phyloP scores from a whole-genome alignment of 2,113 vertebrate genomes.

The Dendropsophus ebraccatus region DNA sequence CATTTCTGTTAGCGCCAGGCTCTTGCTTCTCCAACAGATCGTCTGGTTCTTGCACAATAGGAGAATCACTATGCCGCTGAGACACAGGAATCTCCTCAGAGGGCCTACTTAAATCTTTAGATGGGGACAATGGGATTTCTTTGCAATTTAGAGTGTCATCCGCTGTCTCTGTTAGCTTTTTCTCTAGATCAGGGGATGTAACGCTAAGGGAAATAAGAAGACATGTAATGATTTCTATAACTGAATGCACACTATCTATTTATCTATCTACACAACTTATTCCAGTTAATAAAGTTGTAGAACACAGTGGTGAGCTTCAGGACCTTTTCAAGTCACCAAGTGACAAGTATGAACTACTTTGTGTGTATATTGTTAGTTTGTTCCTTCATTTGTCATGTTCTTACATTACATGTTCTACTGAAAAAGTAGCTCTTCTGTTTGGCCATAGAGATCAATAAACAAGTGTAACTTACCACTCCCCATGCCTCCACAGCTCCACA shows the following conservation, averaged over 20 bases:
- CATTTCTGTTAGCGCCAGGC: slow-evolving; percentile 66
- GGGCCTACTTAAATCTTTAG: slow-evolving; percentile 66
- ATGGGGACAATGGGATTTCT: slow-evolving; percentile 54
- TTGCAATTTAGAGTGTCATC: slow-evolving; percentile 45
- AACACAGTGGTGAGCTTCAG: no score
- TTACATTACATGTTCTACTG: no score
- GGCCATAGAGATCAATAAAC: no score
- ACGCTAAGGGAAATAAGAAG: slow-evolving; percentile 60
- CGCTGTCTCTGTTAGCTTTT: slow-evolving; percentile 1
- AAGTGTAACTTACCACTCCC: no score
- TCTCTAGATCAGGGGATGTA: slow-evolving; percentile 63
- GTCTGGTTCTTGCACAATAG: slow-evolving; percentile 75
- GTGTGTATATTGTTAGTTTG: no score
- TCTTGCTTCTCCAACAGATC: slow-evolving; percentile 62
- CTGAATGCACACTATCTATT: not conserved
- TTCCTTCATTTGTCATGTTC: no score
- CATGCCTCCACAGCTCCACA: no score
- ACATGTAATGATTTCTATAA: not conserved
- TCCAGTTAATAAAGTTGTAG: no score
- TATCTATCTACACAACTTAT: no score
- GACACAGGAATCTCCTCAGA: slow-evolving; percentile 60
- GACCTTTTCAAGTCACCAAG: no score
- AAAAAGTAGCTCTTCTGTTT: no score
- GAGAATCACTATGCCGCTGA: slow-evolving; percentile 71
- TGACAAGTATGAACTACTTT: no score